Evolutionary conservation across 2,888 invertebrate genomes (phyloP).

Genomic region (Zonitis immaculata): DNA sequence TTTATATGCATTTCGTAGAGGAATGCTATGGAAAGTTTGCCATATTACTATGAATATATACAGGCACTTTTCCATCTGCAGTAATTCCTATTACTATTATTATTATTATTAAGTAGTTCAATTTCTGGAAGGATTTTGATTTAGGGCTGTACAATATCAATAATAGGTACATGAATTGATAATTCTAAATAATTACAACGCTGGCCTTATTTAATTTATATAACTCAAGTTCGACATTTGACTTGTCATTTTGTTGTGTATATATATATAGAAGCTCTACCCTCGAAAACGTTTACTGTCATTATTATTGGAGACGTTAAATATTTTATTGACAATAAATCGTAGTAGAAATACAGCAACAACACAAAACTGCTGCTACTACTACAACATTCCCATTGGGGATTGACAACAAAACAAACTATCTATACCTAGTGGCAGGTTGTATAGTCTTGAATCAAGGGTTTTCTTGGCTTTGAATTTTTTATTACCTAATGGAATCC

Average conservation of each 20-base stretch:
- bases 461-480: constrained; percentile 12
- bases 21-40: neutral
- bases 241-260: constrained; percentile 9
- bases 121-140: no score
- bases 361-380: no score
- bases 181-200: no score
- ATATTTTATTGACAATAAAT: constrained; percentile 42
- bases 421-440: constrained; percentile 21
- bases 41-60: no score
- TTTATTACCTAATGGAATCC: constrained; percentile 14
- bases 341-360: constrained; percentile 31
- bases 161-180: no score
- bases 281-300: constrained; percentile 3
- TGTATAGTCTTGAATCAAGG: constrained; percentile 12
- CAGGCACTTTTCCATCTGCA: neutral
- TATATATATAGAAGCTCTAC: constrained; percentile 5
- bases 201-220: no score
- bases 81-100: neutral
- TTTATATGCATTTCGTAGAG: neutral
- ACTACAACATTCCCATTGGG: constrained; percentile 31
- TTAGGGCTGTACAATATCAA: no score
- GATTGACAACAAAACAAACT: constrained; percentile 22
- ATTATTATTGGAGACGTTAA: constrained; percentile 28
- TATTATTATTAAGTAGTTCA: no score
- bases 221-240: no score